phyloP scores from a whole-genome alignment of 64 coral and sea anemone genomes.

The Acropora yongei region DNA sequence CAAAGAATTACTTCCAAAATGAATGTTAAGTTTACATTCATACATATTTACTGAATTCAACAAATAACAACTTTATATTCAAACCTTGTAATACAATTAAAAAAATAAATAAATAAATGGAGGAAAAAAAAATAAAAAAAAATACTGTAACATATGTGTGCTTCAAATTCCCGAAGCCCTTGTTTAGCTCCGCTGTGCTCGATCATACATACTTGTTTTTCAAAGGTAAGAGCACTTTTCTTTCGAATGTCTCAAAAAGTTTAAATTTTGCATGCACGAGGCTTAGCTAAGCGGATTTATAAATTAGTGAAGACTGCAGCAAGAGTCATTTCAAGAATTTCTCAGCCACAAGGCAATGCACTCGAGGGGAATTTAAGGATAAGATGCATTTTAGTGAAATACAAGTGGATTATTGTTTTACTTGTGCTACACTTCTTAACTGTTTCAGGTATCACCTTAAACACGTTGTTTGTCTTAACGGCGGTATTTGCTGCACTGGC shows the following conservation, averaged over 20 bases:
- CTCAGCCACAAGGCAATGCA: background rate
- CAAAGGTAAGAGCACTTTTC: too few relatives aligned
- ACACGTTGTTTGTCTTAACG: background rate
- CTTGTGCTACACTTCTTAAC: background rate
- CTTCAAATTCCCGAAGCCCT: too few relatives aligned
- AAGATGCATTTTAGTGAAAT: background rate
- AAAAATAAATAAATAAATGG: too few relatives aligned
- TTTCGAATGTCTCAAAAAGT: background rate
- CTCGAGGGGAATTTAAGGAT: background rate
- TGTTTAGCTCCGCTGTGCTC: too few relatives aligned
- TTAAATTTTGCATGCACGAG: slow-evolving; percentile 1
- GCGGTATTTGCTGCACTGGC: background rate
- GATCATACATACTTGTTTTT: too few relatives aligned
- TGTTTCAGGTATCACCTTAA: background rate
- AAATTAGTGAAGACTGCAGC: background rate
- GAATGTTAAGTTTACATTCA: too few relatives aligned
- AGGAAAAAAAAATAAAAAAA: too few relatives aligned
- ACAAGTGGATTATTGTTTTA: background rate
- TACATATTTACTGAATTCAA: too few relatives aligned
- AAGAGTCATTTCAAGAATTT: background rate
- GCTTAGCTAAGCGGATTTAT: background rate
- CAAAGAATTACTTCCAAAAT: too few relatives aligned
- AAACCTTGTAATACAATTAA: too few relatives aligned
- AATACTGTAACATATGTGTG: too few relatives aligned
- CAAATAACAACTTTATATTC: too few relatives aligned